These are phyloP conservation scores for Anser brachyrhynchus DNA, from an alignment of 2,113 vertebrate genomes.

Conservation along the genomic window DNA sequence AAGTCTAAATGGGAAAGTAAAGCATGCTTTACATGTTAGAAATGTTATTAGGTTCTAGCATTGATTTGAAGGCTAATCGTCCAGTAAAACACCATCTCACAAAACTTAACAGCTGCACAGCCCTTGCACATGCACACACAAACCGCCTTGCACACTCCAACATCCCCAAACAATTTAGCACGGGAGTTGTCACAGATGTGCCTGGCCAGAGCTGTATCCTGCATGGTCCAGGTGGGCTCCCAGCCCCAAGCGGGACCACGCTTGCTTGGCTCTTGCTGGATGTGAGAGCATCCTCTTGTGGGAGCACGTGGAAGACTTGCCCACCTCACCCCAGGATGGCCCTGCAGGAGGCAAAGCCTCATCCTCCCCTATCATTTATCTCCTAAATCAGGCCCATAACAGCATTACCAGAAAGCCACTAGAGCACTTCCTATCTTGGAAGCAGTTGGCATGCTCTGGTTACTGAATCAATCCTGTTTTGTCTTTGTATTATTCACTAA, in stretches of 20 bases:
- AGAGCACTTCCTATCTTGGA: neutral
- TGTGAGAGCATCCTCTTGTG: neutral
- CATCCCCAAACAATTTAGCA: neutral
- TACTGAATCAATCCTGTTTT: neutral
- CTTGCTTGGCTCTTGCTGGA: neutral
- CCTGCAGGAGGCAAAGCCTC: neutral
- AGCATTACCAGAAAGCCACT: neutral
- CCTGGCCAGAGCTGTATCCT: neutral
- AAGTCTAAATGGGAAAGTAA: neutral
- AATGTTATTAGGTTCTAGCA: neutral
- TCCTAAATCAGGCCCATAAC: neutral
- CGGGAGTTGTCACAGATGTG: neutral
- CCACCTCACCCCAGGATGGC: fast-evolving
- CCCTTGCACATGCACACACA: neutral
- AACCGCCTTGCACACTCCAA: neutral
- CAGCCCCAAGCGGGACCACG: neutral
- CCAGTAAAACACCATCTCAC: neutral
- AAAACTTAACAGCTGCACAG: neutral
- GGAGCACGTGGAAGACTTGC: neutral
- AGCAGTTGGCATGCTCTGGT: neutral
- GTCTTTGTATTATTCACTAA: neutral
- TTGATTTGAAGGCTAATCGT: neutral
- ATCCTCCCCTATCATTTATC: neutral
- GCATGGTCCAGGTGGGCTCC: neutral
- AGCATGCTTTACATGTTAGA: neutral